Conservation (phyloP, 2,888 invertebrate species). For the Barypeithes pellucidus region DNA sequence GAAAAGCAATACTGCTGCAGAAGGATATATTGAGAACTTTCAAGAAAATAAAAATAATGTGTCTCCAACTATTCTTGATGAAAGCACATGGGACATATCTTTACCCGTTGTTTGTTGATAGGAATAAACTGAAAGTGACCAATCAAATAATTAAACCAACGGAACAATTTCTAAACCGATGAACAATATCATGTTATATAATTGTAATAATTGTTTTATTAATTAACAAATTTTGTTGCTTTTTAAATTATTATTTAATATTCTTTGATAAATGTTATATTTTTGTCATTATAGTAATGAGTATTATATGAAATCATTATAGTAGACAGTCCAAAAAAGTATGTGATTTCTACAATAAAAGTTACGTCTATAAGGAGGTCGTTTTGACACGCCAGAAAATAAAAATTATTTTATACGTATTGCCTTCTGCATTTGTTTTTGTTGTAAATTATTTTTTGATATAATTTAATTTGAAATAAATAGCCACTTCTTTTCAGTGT, state of each 20-base stretch:
- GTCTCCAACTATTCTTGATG: neutral
- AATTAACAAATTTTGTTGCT: neutral
- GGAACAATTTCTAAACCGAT: neutral
- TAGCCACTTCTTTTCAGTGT: too few relatives aligned
- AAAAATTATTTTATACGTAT: too few relatives aligned
- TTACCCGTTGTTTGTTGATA: neutral
- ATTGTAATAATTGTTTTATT: neutral
- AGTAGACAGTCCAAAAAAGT: neutral
- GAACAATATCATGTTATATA: neutral
- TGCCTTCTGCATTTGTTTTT: too few relatives aligned
- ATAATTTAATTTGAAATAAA: too few relatives aligned
- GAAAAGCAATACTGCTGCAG: neutral
- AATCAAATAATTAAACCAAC: neutral
- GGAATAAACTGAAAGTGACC: neutral
- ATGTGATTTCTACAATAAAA: neutral
- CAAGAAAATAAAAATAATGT: neutral
- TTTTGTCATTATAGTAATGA: too few relatives aligned
- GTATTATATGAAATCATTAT: neutral
- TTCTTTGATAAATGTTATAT: neutral
- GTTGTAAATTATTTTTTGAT: too few relatives aligned
- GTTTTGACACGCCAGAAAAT: neutral
- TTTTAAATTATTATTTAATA: neutral
- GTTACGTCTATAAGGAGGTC: neutral
- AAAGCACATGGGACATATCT: neutral
- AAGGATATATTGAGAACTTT: neutral